A percentile compares a stretch with the other conserved stretches of the same genome.
These are phyloP conservation scores for Trichopoda pennipes DNA, from an alignment of 2,888 invertebrate species.

Conservation along the genomic window DNA sequence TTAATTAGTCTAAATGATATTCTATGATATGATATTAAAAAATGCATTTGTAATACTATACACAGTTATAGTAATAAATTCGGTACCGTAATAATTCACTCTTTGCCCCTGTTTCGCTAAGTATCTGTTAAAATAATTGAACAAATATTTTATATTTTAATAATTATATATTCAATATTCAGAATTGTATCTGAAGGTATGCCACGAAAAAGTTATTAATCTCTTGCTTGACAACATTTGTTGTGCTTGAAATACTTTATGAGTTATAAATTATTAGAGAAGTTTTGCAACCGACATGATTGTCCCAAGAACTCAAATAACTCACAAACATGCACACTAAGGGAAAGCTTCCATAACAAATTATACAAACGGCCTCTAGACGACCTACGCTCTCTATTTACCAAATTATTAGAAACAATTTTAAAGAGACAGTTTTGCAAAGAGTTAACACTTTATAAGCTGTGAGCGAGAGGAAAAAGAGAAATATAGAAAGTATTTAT, in stretches of 20 bases:
- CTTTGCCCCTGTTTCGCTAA: too few species aligned
- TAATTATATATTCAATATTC: too few species aligned
- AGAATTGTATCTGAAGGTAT: too few species aligned
- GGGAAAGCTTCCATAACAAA: slow-evolving; percentile 39
- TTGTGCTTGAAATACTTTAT: neutral
- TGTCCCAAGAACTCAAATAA: slow-evolving; percentile 43
- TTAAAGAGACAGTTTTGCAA: slow-evolving; percentile 30
- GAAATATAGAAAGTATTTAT: neutral
- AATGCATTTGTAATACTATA: too few species aligned
- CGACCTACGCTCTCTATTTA: slow-evolving; percentile 75
- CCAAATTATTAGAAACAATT: neutral
- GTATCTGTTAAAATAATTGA: too few species aligned
- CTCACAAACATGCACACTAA: slow-evolving; percentile 22
- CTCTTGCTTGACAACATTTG: neutral
- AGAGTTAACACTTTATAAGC: neutral
- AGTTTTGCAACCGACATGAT: slow-evolving; percentile 27
- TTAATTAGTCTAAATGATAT: too few species aligned
- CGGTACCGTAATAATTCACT: too few species aligned
- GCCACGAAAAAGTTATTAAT: neutral
- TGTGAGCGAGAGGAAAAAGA: neutral
- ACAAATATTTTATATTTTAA: too few species aligned
- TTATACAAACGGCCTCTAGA: slow-evolving; percentile 77
- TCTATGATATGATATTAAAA: too few species aligned
- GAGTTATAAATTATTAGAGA: neutral
- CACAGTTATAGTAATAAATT: too few species aligned